Evolutionary conservation across 2,113 vertebrate genomes (phyloP).

Genomic region (Syrrhaptes paradoxus): DNA sequence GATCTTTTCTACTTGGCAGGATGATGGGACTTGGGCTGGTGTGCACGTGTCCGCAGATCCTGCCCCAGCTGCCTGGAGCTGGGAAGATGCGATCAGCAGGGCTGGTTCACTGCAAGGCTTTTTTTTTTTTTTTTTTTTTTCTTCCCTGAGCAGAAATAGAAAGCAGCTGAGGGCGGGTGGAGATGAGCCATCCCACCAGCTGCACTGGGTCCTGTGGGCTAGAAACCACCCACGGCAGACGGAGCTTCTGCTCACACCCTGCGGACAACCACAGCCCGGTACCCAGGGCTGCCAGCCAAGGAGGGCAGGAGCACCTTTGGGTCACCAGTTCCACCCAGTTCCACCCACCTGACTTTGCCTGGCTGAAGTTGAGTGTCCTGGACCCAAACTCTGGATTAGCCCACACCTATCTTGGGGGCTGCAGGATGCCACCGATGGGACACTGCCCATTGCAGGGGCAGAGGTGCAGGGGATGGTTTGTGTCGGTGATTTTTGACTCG

Average conservation of each 20-base stretch:
- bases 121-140: not conserved
- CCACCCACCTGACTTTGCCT: rapidly evolving
- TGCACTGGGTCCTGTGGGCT: not conserved
- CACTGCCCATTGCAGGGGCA: not conserved
- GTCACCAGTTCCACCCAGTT: not conserved
- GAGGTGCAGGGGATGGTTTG: not conserved
- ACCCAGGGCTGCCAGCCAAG: not conserved
- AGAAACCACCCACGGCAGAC: not conserved
- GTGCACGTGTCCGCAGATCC: rapidly evolving
- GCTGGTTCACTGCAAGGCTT: not conserved
- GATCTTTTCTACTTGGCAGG: not conserved
- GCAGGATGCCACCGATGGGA: not conserved
- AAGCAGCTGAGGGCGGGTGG: not conserved
- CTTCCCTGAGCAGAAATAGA: not conserved
- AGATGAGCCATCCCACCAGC: not conserved
- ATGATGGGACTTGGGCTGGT: not conserved
- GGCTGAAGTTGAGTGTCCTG: not conserved
- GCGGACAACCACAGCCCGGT: not conserved
- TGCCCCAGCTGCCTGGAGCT: not conserved
- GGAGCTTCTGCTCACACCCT: not conserved
- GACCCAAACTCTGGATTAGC: rapidly evolving
- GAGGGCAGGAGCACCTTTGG: not conserved
- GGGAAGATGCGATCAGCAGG: no score
- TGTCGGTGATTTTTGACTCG: rapidly evolving
- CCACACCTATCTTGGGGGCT: not conserved